Percentiles rank a stretch among this genome's conserved stretches.
Conservation (phyloP, 2,888 invertebrate species). For the Lepidocyrtinus sp. region DNA sequence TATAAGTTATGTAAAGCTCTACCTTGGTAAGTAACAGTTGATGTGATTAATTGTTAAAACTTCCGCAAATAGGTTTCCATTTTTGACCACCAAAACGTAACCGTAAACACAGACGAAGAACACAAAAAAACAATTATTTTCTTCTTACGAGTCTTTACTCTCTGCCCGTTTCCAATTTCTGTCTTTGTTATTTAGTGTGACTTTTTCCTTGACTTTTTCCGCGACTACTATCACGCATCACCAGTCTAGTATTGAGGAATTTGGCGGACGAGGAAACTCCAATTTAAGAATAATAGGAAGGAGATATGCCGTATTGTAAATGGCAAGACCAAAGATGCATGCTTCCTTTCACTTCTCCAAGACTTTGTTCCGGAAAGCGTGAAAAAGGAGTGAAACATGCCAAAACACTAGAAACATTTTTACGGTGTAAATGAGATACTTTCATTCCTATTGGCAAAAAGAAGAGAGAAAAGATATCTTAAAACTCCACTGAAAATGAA, state of each 20-base stretch:
- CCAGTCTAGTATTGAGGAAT: not conserved
- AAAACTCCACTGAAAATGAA: conserved; percentile 9
- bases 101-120: not conserved
- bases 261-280: not conserved
- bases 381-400: conserved; percentile 58
- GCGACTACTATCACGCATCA: not conserved
- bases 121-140: conserved; percentile 18
- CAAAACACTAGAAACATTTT: conserved; percentile 55
- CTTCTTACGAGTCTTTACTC: not conserved
- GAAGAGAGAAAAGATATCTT: conserved; percentile 32
- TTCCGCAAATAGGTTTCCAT: conserved; percentile 4
- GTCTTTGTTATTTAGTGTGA: conserved; percentile 9
- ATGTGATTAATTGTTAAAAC: no score
- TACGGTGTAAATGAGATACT: conserved; percentile 54
- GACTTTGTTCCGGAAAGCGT: conserved; percentile 55
- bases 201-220: not conserved
- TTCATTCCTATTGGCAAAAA: conserved; percentile 35
- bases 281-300: conserved; percentile 6
- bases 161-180: not conserved
- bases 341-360: conserved; percentile 41
- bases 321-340: conserved; percentile 2
- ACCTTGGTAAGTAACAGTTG: no score
- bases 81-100: not conserved
- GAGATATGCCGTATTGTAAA: conserved; percentile 4
- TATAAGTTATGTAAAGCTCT: no score